Base-by-base conservation (phyloP, 2,888 invertebrate genomes). In the Sinopyrophorus schimmeli region DNA sequence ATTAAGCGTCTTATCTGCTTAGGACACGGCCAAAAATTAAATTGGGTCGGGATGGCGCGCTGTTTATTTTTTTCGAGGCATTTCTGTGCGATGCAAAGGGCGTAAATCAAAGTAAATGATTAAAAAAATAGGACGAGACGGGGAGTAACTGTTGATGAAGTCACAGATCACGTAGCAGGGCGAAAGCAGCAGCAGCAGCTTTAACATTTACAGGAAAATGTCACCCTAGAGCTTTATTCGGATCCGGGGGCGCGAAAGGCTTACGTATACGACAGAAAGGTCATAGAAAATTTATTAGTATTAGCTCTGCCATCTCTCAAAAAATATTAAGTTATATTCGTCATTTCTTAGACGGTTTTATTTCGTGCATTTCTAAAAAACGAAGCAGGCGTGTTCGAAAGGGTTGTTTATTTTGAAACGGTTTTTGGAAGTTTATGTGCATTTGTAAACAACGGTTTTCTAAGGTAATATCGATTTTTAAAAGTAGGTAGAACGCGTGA, bases 131-230 rank as follows among this genome's bases (percentile, higher is more conserved):
- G 63, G 30, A 43, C 32, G 62, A 65, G 66, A 61, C 61, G 64
- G 64, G 65, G 58, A 64, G 63, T 63, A 66, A 64, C 60, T 62
- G 67, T 63, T 61, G 62, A 65, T 62, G 66, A 66, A 67, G 68
- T 69, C 67, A 64, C 67, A 67, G 70, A 70, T 71, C 71, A 71
- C 70, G 68, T 70, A 67, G 58, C 66, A 60, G 58, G 64, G 60
- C 59, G 60, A 58, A 57, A 54, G 58, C 44, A 61, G 60, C 57
- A 61, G 64, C 44, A 61, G 60, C 57, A 61, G 64, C 62, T 67
- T 67, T 70, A 70, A 69, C 70, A 69, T 70, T 71, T 70, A 61
- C 61, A 63, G 63, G 57, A 69, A 53, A 70, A 71, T 70, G 70
- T 70, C 70, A 69, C 66, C 65, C 65, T 46, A 58, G 63, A 62